These are phyloP conservation scores for Papilio aristodemus DNA, from an alignment of 1,140 invertebrate species.

Conservation along the genomic window DNA sequence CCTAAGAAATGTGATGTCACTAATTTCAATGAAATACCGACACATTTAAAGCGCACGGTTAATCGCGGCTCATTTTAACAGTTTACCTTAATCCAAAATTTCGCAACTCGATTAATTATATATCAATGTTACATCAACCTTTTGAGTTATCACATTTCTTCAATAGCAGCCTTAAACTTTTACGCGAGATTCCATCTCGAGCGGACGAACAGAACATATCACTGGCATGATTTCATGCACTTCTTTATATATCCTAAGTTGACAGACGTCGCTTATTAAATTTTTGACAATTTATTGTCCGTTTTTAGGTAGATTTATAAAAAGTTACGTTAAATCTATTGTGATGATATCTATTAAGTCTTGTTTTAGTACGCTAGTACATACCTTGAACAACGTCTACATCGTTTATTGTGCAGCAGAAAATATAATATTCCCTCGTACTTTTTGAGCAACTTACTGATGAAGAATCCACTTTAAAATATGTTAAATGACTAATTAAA, in stretches of 20 bases:
- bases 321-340: background rate
- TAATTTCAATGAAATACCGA: background rate
- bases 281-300: constrained; percentile 13
- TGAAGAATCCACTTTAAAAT: background rate
- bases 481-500: background rate
- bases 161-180: constrained; percentile 32
- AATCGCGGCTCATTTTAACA: no score
- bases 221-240: constrained; percentile 45
- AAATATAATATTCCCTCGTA: background rate
- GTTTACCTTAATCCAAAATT: no score
- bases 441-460: background rate
- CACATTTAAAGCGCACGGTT: background rate
- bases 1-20: constrained; percentile 1
- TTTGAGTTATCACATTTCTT: constrained; percentile 24
- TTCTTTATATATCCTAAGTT: constrained; percentile 30
- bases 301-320: background rate
- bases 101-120: background rate
- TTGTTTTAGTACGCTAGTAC: no score
- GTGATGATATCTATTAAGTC: no score
- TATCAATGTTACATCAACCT: background rate
- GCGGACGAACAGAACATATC: constrained; percentile 53
- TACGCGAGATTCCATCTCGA: constrained; percentile 54
- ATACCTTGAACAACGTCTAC: background rate
- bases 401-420: background rate
- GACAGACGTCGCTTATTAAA: constrained; percentile 57